Evolutionary conservation across 2,113 vertebrate genomes (phyloP).

Genomic region (Zonotrichia leucophrys): DNA sequence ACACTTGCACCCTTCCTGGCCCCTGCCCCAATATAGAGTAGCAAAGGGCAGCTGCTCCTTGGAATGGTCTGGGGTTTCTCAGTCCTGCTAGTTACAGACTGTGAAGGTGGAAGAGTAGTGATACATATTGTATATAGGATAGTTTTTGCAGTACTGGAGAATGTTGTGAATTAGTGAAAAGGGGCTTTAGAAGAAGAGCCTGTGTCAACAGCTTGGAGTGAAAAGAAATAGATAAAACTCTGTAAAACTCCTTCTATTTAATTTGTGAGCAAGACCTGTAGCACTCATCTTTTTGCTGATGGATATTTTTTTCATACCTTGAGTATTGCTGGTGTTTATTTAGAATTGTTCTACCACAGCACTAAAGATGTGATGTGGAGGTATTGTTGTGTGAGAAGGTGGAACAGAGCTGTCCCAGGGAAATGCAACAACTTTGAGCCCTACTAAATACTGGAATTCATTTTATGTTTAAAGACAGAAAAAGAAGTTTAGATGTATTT

Average conservation of each 20-base stretch:
- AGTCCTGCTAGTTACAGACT: neutral
- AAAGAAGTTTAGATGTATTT: neutral
- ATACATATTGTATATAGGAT: neutral
- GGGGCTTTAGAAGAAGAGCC: neutral
- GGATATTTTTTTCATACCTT: neutral
- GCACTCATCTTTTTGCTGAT: neutral
- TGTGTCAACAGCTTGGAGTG: neutral
- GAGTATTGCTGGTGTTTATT: neutral
- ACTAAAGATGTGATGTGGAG: neutral
- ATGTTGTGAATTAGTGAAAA: neutral
- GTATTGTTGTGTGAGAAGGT: neutral
- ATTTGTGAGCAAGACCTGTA: neutral
- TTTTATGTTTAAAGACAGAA: neutral
- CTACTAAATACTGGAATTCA: neutral
- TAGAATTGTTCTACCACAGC: neutral
- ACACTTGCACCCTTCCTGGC: neutral
- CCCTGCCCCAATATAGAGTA: fast-evolving
- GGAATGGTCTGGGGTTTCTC: neutral
- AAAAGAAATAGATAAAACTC: neutral
- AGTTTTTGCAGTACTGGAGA: neutral
- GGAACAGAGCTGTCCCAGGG: neutral
- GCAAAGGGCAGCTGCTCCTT: neutral
- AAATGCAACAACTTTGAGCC: neutral
- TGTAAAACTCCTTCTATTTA: neutral
- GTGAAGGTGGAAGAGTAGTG: neutral